These are phyloP conservation scores for Picathartes gymnocephalus DNA, from an alignment of 2,113 vertebrate genomes.

Conservation along the genomic window DNA sequence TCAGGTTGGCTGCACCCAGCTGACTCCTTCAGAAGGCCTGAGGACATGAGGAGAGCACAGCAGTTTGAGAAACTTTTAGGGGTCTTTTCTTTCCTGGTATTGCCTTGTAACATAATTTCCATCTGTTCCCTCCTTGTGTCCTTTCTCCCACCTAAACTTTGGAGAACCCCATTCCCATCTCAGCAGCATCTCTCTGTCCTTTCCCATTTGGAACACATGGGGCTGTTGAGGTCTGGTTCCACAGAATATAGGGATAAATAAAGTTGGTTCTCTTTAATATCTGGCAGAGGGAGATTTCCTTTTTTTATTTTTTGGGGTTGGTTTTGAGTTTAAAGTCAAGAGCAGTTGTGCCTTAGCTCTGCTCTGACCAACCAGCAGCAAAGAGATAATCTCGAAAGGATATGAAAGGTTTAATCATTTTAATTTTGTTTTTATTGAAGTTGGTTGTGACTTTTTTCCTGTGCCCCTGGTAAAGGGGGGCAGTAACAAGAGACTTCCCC, in stretches of 20 bases:
- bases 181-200: not conserved
- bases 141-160: not conserved
- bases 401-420: conserved; percentile 73
- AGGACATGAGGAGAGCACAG: rapidly evolving
- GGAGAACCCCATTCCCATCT: rapidly evolving
- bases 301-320: not conserved
- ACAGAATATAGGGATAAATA: conserved; percentile 10
- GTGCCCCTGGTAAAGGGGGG: not conserved
- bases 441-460: conserved; percentile 43
- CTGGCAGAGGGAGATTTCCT: conserved; percentile 41
- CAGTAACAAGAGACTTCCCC: conserved; percentile 16
- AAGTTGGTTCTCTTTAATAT: conserved; percentile 53
- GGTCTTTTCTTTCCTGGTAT: not conserved
- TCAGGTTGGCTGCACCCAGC: not conserved
- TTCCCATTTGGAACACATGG: not conserved
- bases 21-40: not conserved
- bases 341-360: conserved; percentile 20
- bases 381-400: conserved; percentile 70
- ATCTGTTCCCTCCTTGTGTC: rapidly evolving
- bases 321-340: not conserved
- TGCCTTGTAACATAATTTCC: not conserved
- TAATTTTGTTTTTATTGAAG: conserved; percentile 77
- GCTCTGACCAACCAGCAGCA: conserved; percentile 50
- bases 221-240: not conserved
- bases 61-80: not conserved